A percentile compares a stretch with the other conserved stretches of the same genome.
phyloP scores from a whole-genome alignment of 1,140 invertebrate species.

The roundworm (Caenorhabditis elegans) region WBcel235 BX284604.4:10580501-10581000 shows the following conservation, averaged over 20 bases:
- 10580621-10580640: constrained; percentile 64
- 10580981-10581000: constrained; percentile 55
- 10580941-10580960: not conserved
- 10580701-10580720: constrained; percentile 54
- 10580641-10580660: constrained; percentile 11
- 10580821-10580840: constrained; percentile 37
- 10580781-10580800: constrained; percentile 53
- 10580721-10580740: constrained; percentile 56
- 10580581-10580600: constrained; percentile 64
- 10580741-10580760: constrained; percentile 48
- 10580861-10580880: too few species aligned
- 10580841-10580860: too few species aligned
- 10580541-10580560: constrained; percentile 32
- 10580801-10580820: constrained; percentile 60
- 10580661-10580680: not conserved
- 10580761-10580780: constrained; percentile 61
- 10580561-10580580: constrained; percentile 49
- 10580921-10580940: too few species aligned
- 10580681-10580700: constrained; percentile 62
- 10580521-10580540: not conserved
- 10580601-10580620: constrained; percentile 62
- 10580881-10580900: too few species aligned
- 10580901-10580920: too few species aligned
- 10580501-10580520: constrained; percentile 43
- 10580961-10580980: constrained; percentile 62